Base-by-base conservation (phyloP, 37 sponge, comb jelly and placozoan genomes). In the Tethya wilhelma region DNA sequence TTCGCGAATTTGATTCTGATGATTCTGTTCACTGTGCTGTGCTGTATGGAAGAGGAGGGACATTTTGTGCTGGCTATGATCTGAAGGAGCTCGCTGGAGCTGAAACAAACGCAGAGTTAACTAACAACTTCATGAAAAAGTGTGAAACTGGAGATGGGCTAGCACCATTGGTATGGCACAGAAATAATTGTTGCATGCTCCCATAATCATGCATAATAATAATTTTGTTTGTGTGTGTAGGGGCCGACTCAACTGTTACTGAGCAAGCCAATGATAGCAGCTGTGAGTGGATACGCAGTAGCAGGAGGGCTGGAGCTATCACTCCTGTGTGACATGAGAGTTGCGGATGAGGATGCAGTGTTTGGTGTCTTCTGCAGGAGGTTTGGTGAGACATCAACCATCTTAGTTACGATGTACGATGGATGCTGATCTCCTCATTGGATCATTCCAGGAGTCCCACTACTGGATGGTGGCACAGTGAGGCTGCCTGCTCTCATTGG, bases 301-400 rank as follows among this genome's bases (percentile, higher is more conserved):
- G 91, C 91, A 39, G 91, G 91, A 2, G 91, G 91, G 19, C 69
- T 91, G 74, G 91, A 91, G 79, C 60, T 91, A 59, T 79, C 91
- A 0, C 69, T 91, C 37, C 26, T 86, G 79, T 86, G 87, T 77
- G 91, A 91, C 63, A 33, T 91, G 66, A 81, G 91, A 25, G 79
- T 91, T 4, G 87, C 67, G 2, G 91, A 91, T 42, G 84, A 82
- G 55, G 77, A 59, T 40, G 87, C 88, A 0, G 46, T 65, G 30
- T 75, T 91, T 63, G 91, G 91, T 37, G 88, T 91, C 36, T 86
- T 86, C 87, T 82, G 88, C 65, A 58, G 87, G 45, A 69, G 87
- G 56, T 86, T 85, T 56, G 87, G 91, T 86, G 58, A 60, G 58
- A 7, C 31, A 64, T 41, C n/a, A 5, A 41, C 5, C 5, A 28